phyloP scores from a whole-genome alignment of 2,888 invertebrate genomes.

The Drosophila crucigera region DNA sequence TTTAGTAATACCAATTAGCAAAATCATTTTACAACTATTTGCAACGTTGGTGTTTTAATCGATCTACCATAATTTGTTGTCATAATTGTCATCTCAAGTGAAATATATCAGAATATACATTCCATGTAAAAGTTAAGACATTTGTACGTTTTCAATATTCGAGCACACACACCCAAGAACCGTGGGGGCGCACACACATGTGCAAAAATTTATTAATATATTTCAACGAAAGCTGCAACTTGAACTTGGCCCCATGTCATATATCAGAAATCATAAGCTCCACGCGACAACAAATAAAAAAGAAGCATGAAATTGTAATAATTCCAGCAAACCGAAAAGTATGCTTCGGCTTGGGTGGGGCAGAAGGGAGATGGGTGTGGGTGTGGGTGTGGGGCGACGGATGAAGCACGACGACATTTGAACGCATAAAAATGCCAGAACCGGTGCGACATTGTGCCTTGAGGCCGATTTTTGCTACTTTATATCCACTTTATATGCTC shows the following conservation, averaged over 20 bases:
- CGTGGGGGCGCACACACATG: conserved; percentile 43
- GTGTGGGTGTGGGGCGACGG: conserved; percentile 39
- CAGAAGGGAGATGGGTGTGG: background rate
- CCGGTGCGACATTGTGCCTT: conserved; percentile 71
- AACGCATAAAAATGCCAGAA: conserved; percentile 79
- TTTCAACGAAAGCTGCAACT: conserved; percentile 58
- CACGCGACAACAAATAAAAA: conserved; percentile 79
- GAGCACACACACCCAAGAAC: conserved; percentile 9
- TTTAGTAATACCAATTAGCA: background rate
- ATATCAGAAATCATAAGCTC: conserved; percentile 84
- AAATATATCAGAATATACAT: background rate
- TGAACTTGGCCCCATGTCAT: conserved; percentile 69
- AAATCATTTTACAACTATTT: background rate
- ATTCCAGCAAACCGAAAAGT: conserved; percentile 71
- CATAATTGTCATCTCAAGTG: background rate
- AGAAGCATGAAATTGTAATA: conserved; percentile 83
- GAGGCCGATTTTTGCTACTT: conserved; percentile 76
- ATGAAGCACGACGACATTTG: conserved; percentile 77
- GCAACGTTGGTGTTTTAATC: background rate
- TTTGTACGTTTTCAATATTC: conserved; percentile 67
- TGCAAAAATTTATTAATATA: conserved; percentile 75
- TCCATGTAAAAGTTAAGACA: conserved; percentile 58
- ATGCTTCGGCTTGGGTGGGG: conserved; percentile 1
- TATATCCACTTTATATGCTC: conserved; percentile 83
- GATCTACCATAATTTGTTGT: background rate